Evolutionary conservation across 37 sponge, comb jelly and placozoan genomes (phyloP).

Genomic region (Mnemiopsis leidyi): DNA sequence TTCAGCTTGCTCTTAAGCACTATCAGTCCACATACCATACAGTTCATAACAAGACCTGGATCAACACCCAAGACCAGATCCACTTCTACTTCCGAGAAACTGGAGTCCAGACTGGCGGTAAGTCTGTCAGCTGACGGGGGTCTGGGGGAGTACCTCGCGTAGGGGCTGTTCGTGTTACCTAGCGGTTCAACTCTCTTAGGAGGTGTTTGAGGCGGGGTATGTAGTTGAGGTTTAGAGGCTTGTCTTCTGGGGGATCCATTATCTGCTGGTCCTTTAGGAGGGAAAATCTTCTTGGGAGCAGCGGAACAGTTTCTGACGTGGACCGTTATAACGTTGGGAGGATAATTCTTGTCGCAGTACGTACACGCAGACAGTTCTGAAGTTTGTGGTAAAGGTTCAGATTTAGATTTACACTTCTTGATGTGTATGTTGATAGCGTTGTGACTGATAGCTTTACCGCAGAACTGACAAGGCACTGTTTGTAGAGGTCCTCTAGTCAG

Average conservation of each 20-base stretch:
- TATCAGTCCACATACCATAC: slow-evolving; percentile 34
- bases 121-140: slow-evolving; percentile 1
- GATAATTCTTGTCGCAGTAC: neutral
- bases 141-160: neutral
- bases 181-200: neutral
- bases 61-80: slow-evolving; percentile 59
- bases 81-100: slow-evolving; percentile 3
- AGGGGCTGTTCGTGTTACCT: neutral
- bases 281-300: neutral
- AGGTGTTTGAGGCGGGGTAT: neutral
- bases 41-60: slow-evolving; percentile 49
- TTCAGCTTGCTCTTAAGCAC: slow-evolving; percentile 55
- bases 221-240: neutral
- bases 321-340: neutral
- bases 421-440: slow-evolving; percentile 30
- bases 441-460: slow-evolving; percentile 53
- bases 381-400: slow-evolving; percentile 8
- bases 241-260: neutral
- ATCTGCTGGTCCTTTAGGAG: neutral
- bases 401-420: slow-evolving; percentile 2
- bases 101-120: neutral
- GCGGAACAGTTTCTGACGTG: slow-evolving; percentile 7
- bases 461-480: slow-evolving; percentile 51
- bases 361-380: neutral
- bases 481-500: neutral